A percentile compares a stretch with the other conserved stretches of the same genome.
Evolutionary conservation across 2,888 invertebrate genomes (phyloP).

Genomic region (Scelioninae gen. 1): DNA sequence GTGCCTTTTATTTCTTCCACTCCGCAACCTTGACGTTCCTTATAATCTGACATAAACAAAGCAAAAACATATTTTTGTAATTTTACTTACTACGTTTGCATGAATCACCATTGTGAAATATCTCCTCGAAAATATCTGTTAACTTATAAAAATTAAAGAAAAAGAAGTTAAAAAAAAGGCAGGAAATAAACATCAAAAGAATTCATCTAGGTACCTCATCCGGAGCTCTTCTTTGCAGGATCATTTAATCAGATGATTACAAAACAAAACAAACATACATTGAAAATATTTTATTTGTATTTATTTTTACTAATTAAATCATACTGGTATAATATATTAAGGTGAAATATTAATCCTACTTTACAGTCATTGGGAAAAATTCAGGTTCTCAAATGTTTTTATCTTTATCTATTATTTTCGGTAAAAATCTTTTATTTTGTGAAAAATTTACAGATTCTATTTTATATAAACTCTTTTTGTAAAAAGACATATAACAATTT

Average conservation of each 20-base stretch:
- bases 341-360: too few species aligned
- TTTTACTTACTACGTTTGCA: constrained; percentile 61
- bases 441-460: too few species aligned
- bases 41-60: constrained; percentile 15
- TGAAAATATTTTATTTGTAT: constrained; percentile 1
- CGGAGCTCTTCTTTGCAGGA: constrained; percentile 69
- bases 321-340: too few species aligned
- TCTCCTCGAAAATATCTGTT: constrained; percentile 50
- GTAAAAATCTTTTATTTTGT: too few species aligned
- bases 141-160: constrained; percentile 30
- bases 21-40: constrained; percentile 25
- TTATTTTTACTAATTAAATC: constrained; percentile 9
- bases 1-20: constrained; percentile 28
- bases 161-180: constrained; percentile 17
- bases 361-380: too few species aligned
- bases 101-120: constrained; percentile 68
- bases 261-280: constrained; percentile 35
- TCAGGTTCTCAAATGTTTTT: too few species aligned
- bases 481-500: too few species aligned
- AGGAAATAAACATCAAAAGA: constrained; percentile 54
- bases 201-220: constrained; percentile 58
- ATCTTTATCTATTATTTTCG: too few species aligned
- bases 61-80: constrained; percentile 52
- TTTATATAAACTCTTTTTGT: too few species aligned
- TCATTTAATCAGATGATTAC: constrained; percentile 35